Evolutionary conservation across 1,140 invertebrate genomes (phyloP).

Genomic region (Propsilocerus akamusi): DNA sequence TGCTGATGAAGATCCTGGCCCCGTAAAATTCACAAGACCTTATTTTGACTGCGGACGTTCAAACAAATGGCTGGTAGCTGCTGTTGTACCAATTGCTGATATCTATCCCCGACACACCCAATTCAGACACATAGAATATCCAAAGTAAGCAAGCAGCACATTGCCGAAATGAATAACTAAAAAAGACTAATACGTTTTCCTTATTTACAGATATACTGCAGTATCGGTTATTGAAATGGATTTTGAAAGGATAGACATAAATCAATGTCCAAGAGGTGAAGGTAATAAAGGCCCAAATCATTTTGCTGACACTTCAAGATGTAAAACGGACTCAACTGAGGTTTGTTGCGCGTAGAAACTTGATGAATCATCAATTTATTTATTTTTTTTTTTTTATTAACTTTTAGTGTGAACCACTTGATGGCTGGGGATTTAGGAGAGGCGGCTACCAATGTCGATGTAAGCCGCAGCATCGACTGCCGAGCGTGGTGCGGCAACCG

Average conservation of each 20-base stretch:
- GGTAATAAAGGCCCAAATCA: constrained; percentile 79
- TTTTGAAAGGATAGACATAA: constrained; percentile 93
- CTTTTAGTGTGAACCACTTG: constrained; percentile 87
- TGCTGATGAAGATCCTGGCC: constrained; percentile 71
- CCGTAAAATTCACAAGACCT: constrained; percentile 82
- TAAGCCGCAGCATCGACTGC: constrained; percentile 72
- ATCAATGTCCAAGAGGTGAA: constrained; percentile 79
- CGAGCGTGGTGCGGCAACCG: constrained; percentile 67
- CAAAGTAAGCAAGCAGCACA: constrained; percentile 50
- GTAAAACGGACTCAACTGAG: constrained; percentile 86
- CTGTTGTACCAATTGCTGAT: constrained; percentile 85
- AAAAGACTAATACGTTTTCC: constrained; percentile 2
- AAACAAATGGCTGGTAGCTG: constrained; percentile 89
- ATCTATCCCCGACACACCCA: constrained; percentile 88
- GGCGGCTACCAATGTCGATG: constrained; percentile 94
- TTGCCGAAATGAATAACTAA: constrained; percentile 3
- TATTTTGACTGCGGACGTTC: constrained; percentile 94
- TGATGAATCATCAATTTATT: neutral
- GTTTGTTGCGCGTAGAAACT: constrained; percentile 32
- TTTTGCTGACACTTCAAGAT: constrained; percentile 79
- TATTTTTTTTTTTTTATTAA: constrained; percentile 19
- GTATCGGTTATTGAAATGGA: constrained; percentile 89
- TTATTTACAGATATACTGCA: constrained; percentile 63
- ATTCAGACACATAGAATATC: constrained; percentile 89
- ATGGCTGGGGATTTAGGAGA: constrained; percentile 87